Evolutionary conservation across 2,888 invertebrate species (phyloP), one percentile per base, ranked within the genome.

Genomic region (Polydrusus pterygomalis): DNA sequence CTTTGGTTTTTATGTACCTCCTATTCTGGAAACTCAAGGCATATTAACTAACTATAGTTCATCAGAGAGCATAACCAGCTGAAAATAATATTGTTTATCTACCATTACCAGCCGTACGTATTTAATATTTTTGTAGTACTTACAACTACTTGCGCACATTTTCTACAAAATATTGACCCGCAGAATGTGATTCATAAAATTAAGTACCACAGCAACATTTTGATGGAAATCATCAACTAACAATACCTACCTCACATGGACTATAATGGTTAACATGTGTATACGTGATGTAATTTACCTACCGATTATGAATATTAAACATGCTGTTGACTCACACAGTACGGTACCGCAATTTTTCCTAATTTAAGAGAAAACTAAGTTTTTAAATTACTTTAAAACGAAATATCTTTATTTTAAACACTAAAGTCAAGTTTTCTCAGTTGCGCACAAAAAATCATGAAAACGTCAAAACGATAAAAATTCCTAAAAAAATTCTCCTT

Each of bases 261-360:
- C 58, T 56, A 45, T 69, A 58, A 69, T 69, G 58, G 40, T 58
- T 58, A 56, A 69, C 69, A 69, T 69, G 43, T 45, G 62, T 68
- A 34, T 68, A 74, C 74, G 74, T 74, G 74, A 74, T 69, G 74
- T 74, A 74, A 74, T 74, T 74, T 60, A 13, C 15, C 38, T 74
- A 74, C 69, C 25, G 40, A 69, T 74, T 69, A 25, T 69, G 74
- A 68, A 74, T 74, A 74, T 69, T 69, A 69, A 74, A 56, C 56
- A 72, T 25, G 34, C 34, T 7, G 30, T 65, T 72, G 72, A 72
- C 72, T 72, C 72, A 72, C 47, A 18, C 3, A 43, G 34, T 56
- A 43, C 3, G n/a, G 38, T 38, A 64, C 47, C 25, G 64, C 49
- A 70, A 70, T 25, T 54, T 69, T 67, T 67, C 25, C 47, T 10